phyloP scores from a whole-genome alignment of 2,113 vertebrate species.

The Notothenia coriiceps region DNA sequence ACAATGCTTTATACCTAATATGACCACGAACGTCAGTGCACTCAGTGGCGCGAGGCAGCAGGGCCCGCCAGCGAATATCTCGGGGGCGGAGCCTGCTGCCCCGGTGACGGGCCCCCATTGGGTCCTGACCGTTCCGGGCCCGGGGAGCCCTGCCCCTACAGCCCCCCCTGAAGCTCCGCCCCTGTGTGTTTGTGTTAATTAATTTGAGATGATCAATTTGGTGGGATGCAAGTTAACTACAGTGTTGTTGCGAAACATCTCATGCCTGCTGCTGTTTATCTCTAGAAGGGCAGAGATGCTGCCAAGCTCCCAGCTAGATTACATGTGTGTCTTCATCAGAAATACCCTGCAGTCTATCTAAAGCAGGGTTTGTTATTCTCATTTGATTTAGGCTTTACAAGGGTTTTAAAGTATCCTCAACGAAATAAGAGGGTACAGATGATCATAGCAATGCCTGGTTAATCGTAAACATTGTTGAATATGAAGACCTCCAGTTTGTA shows the following conservation, averaged over 20 bases:
- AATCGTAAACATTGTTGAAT: background rate
- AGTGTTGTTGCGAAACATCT: constrained; percentile 39
- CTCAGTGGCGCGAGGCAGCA: too few relatives aligned
- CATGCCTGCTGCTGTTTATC: constrained; percentile 28
- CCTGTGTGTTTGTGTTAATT: too few relatives aligned
- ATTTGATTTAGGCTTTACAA: background rate
- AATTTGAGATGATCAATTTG: background rate
- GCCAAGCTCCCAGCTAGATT: constrained; percentile 31
- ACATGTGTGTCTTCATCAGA: constrained; percentile 14
- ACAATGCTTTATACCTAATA: too few relatives aligned
- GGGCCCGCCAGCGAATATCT: too few relatives aligned
- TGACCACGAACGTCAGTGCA: too few relatives aligned
- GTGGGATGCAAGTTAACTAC: constrained; percentile 25
- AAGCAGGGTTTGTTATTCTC: background rate
- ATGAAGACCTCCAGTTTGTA: too few relatives aligned
- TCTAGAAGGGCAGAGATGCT: constrained; percentile 5
- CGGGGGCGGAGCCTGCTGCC: too few relatives aligned
- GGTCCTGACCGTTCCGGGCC: too few relatives aligned
- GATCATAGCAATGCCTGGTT: background rate
- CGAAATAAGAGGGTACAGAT: background rate
- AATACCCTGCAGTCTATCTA: background rate
- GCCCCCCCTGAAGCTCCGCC: too few relatives aligned
- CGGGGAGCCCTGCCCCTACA: too few relatives aligned
- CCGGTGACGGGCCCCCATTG: too few relatives aligned
- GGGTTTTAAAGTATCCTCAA: background rate